Conservation (phyloP, 2,797 vertebrate genomes). For the Platyrinchus mystaceus region DNA sequence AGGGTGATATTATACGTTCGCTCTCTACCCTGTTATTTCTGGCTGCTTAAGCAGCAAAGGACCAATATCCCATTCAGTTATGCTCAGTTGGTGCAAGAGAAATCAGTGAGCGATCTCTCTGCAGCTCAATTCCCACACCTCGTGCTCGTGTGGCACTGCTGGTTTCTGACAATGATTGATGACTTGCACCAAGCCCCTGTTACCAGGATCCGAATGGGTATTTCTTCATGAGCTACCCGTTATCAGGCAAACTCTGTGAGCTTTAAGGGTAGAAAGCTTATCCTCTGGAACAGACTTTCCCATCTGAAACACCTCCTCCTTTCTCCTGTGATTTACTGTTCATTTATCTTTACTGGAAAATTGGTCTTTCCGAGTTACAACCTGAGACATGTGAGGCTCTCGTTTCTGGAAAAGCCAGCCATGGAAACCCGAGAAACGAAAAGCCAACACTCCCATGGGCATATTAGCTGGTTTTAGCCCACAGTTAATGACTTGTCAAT, state of each 20-base stretch:
- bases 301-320: not conserved
- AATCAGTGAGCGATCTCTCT: not conserved
- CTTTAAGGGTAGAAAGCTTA: not conserved
- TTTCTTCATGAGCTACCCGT: not conserved
- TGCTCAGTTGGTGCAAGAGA: not conserved
- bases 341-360: not conserved
- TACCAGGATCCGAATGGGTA: not conserved
- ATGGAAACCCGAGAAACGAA: not conserved
- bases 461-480: not conserved
- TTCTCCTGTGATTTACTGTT: slow-evolving; percentile 8
- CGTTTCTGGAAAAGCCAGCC: not conserved
- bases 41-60: slow-evolving; percentile 46
- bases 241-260: not conserved
- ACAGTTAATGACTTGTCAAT: not conserved
- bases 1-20: not conserved
- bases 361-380: not conserved
- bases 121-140: not conserved
- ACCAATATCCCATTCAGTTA: not conserved
- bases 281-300: slow-evolving; percentile 9
- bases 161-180: slow-evolving; percentile 24
- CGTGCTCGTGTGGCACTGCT: not conserved
- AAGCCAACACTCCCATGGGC: not conserved
- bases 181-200: not conserved
- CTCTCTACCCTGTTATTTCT: slow-evolving; percentile 34
- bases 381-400: not conserved